Percentiles rank a stretch among this genome's conserved stretches.
These are phyloP conservation scores for Acrossocheilus fasciatus DNA, from an alignment of 2,797 vertebrate genomes.

Conservation along the genomic window DNA sequence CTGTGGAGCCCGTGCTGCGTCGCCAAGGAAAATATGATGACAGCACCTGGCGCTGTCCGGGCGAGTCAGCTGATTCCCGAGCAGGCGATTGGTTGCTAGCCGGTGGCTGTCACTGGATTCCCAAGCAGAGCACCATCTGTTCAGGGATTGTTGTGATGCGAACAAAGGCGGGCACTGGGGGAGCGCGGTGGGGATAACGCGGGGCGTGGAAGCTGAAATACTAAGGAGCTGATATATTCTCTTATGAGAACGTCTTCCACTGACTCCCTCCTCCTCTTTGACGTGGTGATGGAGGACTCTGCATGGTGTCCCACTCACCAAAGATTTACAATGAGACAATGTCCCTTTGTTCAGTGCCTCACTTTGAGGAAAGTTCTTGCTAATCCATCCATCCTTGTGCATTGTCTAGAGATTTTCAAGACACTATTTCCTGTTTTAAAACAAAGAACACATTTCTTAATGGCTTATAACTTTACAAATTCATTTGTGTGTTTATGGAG, in stretches of 20 bases:
- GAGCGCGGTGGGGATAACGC: conserved; percentile 61
- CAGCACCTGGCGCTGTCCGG: conserved; percentile 81
- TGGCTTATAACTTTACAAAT: neutral
- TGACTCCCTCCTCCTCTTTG: conserved; percentile 31
- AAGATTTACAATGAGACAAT: conserved; percentile 50
- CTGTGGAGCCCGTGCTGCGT: conserved; percentile 62
- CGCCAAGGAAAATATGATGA: conserved; percentile 64
- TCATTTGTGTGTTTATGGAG: neutral
- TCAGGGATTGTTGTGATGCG: conserved; percentile 78
- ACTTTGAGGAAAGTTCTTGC: conserved; percentile 30
- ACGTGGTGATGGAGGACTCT: conserved; percentile 58
- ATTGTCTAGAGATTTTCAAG: neutral
- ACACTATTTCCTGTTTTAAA: neutral
- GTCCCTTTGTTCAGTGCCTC: conserved; percentile 57
- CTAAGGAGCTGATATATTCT: conserved; percentile 54
- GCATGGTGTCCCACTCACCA: conserved; percentile 55
- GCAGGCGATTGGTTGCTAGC: conserved; percentile 77
- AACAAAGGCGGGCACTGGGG: conserved; percentile 79
- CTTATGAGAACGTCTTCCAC: conserved; percentile 49
- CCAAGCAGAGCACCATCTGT: conserved; percentile 81
- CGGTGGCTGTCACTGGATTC: conserved; percentile 74
- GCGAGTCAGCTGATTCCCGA: conserved; percentile 80
- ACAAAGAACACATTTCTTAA: neutral
- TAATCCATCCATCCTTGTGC: neutral
- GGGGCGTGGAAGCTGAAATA: conserved; percentile 51